phyloP scores from a whole-genome alignment of 2,888 invertebrate genomes.

The Pinctada fucata region DNA sequence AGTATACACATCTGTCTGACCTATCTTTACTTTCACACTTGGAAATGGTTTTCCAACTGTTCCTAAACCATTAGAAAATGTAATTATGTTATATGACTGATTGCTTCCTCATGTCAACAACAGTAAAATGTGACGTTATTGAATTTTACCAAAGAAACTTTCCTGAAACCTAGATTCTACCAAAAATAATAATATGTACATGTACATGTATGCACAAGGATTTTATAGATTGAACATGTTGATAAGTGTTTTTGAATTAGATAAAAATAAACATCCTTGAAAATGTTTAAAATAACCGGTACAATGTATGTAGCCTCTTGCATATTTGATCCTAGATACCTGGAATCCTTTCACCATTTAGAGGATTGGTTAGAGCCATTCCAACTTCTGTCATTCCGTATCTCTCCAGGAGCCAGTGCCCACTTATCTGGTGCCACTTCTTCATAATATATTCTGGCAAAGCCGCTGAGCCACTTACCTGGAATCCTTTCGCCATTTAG shows the following conservation, averaged over 20 bases:
- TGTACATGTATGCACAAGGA: too few species aligned
- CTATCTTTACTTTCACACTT: constrained; percentile 72
- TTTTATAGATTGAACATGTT: too few species aligned
- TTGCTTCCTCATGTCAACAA: neutral
- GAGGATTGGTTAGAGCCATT: constrained; percentile 90
- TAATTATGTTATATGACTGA: neutral
- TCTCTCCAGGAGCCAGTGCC: constrained; percentile 87
- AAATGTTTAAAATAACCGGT: too few species aligned
- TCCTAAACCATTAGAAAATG: constrained; percentile 75
- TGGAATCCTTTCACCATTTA: constrained; percentile 80
- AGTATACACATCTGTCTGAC: constrained; percentile 62
- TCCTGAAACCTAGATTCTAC: too few species aligned
- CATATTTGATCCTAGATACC: constrained; percentile 73
- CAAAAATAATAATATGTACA: too few species aligned
- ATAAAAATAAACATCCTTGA: too few species aligned
- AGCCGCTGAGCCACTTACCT: constrained; percentile 88
- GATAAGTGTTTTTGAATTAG: too few species aligned
- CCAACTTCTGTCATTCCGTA: constrained; percentile 90
- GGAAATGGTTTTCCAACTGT: constrained; percentile 87
- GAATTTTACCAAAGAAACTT: too few species aligned
- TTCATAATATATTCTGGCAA: constrained; percentile 81
- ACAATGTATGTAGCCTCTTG: too few species aligned
- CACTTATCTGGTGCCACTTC: constrained; percentile 89
- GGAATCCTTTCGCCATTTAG: constrained; percentile 82
- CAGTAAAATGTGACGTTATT: too few species aligned